A percentile compares a stretch with the other conserved stretches of the same genome.
These are phyloP conservation scores for Campoplex capitator DNA, from an alignment of 2,888 invertebrate species.

Conservation along the genomic window DNA sequence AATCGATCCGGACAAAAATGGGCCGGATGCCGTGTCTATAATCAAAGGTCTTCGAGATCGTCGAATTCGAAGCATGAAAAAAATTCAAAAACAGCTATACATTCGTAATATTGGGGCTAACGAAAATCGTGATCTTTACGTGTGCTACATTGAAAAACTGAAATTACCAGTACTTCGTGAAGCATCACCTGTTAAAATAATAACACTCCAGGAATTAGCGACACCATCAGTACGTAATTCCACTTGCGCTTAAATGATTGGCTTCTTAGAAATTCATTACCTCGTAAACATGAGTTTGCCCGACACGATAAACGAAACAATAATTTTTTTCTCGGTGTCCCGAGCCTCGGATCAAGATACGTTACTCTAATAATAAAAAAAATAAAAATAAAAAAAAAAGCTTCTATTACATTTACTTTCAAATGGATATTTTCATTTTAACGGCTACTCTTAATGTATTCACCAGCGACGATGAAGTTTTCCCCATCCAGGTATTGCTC, in stretches of 20 bases:
- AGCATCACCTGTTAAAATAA: slow-evolving; percentile 35
- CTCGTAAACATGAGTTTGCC: neutral
- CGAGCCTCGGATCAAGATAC: no score
- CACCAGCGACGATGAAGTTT: neutral
- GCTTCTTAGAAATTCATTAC: neutral
- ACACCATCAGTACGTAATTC: slow-evolving; percentile 49
- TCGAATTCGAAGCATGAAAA: slow-evolving; percentile 38
- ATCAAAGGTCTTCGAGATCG: slow-evolving; percentile 34
- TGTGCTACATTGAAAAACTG: slow-evolving; percentile 58
- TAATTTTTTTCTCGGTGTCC: neutral
- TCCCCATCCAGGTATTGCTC: neutral
- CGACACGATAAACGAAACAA: neutral
- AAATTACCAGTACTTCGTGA: slow-evolving; percentile 22
- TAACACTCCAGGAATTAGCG: slow-evolving; percentile 53
- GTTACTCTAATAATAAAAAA: neutral
- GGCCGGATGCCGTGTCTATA: slow-evolving; percentile 7
- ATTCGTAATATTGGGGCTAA: neutral
- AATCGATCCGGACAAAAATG: slow-evolving; percentile 33
- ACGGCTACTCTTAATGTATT: neutral
- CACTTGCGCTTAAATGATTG: neutral
- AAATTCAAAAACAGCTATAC: slow-evolving; percentile 12
- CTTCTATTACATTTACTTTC: neutral
- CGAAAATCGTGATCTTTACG: slow-evolving; percentile 32
- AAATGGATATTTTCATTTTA: neutral
- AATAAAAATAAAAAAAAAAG: neutral